These are phyloP conservation scores for Urocyon cinereoargenteus DNA, from an alignment of 2,797 vertebrate genomes.

Conservation along the genomic window DNA sequence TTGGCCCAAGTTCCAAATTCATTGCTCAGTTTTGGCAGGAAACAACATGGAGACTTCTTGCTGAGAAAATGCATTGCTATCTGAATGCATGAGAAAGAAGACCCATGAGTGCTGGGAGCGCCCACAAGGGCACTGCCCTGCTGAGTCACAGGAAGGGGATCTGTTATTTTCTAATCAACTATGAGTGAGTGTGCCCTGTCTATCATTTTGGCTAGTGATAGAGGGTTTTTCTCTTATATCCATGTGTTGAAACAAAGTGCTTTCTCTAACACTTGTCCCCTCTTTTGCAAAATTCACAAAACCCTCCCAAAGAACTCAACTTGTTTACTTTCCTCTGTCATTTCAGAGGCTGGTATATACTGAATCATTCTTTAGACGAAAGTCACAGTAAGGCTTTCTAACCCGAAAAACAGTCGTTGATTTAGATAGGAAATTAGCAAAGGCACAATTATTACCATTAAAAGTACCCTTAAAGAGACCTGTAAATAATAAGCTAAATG, in stretches of 20 bases:
- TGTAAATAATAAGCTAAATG: neutral
- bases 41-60: neutral
- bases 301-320: neutral
- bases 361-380: neutral
- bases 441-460: neutral
- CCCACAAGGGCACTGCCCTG: neutral
- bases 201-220: neutral
- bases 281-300: neutral
- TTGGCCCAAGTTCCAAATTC: conserved; percentile 35
- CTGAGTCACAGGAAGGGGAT: neutral
- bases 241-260: neutral
- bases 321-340: neutral
- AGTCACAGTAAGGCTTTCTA: neutral
- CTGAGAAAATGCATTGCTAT: neutral
- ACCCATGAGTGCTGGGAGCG: fast-evolving
- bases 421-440: conserved; percentile 34
- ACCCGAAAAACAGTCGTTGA: neutral
- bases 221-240: neutral
- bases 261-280: neutral
- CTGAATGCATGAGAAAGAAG: neutral
- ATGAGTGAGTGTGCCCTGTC: neutral
- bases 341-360: neutral
- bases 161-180: conserved; percentile 19
- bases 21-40: conserved; percentile 5
- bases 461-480: neutral